Conservation (phyloP, 2,797 vertebrate species). For the Rhinella marina region DNA sequence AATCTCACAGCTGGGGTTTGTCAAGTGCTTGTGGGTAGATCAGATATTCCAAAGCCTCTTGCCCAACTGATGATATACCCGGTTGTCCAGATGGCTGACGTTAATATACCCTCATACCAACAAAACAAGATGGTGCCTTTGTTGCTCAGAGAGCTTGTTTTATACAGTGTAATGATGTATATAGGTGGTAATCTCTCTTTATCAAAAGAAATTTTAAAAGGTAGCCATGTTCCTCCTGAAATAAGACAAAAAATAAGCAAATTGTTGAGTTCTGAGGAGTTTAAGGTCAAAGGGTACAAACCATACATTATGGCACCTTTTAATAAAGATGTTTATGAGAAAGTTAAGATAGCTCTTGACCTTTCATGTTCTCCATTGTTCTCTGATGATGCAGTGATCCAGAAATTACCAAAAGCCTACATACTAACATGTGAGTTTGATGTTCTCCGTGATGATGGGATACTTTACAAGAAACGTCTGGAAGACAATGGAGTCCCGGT, state of each 20-base stretch:
- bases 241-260: conserved; percentile 71
- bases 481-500: conserved; percentile 78
- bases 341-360: conserved; percentile 62
- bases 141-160: no score
- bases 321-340: conserved; percentile 68
- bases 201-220: conserved; percentile 66
- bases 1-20: conserved; percentile 75
- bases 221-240: conserved; percentile 74
- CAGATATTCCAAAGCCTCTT: conserved; percentile 78
- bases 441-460: conserved; percentile 80
- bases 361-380: conserved; percentile 76
- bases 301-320: conserved; percentile 48
- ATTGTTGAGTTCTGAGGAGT: conserved; percentile 77
- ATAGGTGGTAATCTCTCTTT: conserved; percentile 68
- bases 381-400: conserved; percentile 74
- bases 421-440: conserved; percentile 86
- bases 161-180: conserved; percentile 73
- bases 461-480: conserved; percentile 82
- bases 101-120: conserved; percentile 83
- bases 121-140: conserved; percentile 79
- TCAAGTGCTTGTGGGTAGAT: conserved; percentile 70
- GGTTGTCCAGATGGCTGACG: conserved; percentile 77
- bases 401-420: conserved; percentile 76
- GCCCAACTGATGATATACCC: conserved; percentile 86
- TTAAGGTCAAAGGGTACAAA: conserved; percentile 70